Percentiles rank a stretch among this genome's conserved stretches.
Conservation (phyloP, 2,113 vertebrate genomes). For the Xiphophorus maculatus region DNA sequence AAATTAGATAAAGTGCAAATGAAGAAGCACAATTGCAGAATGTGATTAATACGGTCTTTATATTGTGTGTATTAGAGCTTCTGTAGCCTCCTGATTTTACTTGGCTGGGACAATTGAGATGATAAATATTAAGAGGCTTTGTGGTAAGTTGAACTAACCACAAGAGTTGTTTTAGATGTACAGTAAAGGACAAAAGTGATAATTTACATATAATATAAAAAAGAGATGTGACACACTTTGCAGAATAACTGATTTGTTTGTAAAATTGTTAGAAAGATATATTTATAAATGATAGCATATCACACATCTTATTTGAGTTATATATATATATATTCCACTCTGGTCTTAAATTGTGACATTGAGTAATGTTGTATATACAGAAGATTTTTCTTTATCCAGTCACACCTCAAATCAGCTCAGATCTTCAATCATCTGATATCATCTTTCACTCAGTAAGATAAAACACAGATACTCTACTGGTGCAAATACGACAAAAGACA, state of each 20-base stretch:
- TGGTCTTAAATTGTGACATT: constrained; percentile 5
- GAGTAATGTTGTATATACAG: constrained; percentile 1
- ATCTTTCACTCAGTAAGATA: constrained; percentile 18
- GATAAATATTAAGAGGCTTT: neutral
- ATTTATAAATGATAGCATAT: no score
- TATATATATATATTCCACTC: neutral
- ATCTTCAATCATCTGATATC: constrained; percentile 36
- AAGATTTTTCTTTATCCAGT: constrained; percentile 28
- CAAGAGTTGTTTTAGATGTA: no score
- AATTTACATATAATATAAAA: no score
- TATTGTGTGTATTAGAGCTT: neutral
- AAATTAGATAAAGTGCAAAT: constrained; percentile 10
- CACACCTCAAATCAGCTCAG: constrained; percentile 49
- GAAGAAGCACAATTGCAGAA: constrained; percentile 24
- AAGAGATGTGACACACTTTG: no score
- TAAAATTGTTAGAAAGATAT: no score
- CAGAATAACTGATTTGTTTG: no score
- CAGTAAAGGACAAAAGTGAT: no score
- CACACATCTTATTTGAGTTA: no score
- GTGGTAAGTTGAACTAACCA: neutral
- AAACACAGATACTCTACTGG: constrained; percentile 4
- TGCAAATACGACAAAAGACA: constrained; percentile 28
- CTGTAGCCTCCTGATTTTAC: neutral
- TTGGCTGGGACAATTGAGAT: neutral
- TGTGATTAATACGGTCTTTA: constrained; percentile 13